phyloP scores from a whole-genome alignment of 2,113 vertebrate genomes.

The Arothron firmamentum region DNA sequence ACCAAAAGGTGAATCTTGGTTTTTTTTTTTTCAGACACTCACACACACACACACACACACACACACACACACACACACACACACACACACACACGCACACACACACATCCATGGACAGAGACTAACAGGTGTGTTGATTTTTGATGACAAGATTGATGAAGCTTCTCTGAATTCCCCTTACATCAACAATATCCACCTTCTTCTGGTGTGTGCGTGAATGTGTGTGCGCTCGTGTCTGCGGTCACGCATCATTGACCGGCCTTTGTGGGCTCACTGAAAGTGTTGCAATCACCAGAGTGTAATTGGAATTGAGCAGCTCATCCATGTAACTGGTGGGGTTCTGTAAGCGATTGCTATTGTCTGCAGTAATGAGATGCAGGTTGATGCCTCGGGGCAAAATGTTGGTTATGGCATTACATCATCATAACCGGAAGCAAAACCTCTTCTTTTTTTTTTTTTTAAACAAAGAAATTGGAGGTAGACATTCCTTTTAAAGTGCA shows the following conservation, averaged over 20 bases:
- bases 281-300: conserved; percentile 46
- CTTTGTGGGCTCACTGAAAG: conserved; percentile 35
- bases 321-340: conserved; percentile 40
- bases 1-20: conserved; percentile 60
- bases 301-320: conserved; percentile 69
- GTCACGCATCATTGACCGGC: conserved; percentile 26
- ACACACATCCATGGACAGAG: conserved; percentile 23
- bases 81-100: conserved; percentile 12
- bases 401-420: conserved; percentile 5
- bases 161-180: conserved; percentile 42
- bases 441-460: too few relatives aligned
- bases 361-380: conserved; percentile 50
- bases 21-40: conserved; percentile 4
- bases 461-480: too few relatives aligned
- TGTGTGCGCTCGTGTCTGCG: conserved; percentile 3
- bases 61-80: conserved; percentile 13
- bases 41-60: conserved; percentile 10
- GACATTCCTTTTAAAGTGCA: too few relatives aligned
- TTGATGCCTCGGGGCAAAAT: conserved; percentile 22
- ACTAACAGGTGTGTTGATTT: conserved; percentile 64
- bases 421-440: conserved; percentile 1
- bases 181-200: conserved; percentile 46
- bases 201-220: not conserved
- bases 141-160: conserved; percentile 68
- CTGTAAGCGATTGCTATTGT: conserved; percentile 44